Evolutionary conservation across 2,797 vertebrate species (phyloP), one percentile per base, ranked within the genome.

Genomic region (Hyperoplus immaculatus): DNA sequence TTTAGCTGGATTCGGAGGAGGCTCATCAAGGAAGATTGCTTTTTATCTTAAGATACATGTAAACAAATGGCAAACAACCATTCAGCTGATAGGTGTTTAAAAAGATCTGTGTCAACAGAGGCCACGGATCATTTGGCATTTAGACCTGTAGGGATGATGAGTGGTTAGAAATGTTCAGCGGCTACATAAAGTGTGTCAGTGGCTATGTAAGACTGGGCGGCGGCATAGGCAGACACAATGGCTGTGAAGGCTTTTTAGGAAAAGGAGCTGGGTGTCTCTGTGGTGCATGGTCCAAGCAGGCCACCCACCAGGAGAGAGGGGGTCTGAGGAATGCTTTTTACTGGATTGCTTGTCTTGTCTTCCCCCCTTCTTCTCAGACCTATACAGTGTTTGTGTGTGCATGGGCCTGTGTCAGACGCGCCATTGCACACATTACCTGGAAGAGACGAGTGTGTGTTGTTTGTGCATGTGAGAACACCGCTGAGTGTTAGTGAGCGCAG

Each of bases 271-370:
- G 80, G 49, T 29, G 46, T 82, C 59, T 79, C 0, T 12, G 66
- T 56, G 74, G 81, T 12, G 64, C 58, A 59, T 68, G 21, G 66
- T 87, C 82, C 83, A 46, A 80, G 69, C 82, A 69, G 93, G 80
- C 93, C 92, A 94, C 94, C 94, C 94, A 94, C 92, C 67, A 78
- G 74, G 93, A 92, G 71, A 80, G 63, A 83, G 55, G 69, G 78
- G 69, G 78, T 80, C 84, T 72, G 62, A 88, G 93, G 93, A 94
- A 94, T 94, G 93, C 93, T 94, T 91, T 94, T 93, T 92, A 89
- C 89, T 56, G 60, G 83, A 92, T 92, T 90, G 88, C 88, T 82
- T 87, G 84, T 85, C 85, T 82, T 65, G 9, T 39, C 16, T 0
- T 1, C 42, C 6, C 47, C 60, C 9, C 8, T 29, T 57, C 51